Evolutionary conservation across 2,888 invertebrate species (phyloP).

Genomic region (Epistrophella euchroma): DNA sequence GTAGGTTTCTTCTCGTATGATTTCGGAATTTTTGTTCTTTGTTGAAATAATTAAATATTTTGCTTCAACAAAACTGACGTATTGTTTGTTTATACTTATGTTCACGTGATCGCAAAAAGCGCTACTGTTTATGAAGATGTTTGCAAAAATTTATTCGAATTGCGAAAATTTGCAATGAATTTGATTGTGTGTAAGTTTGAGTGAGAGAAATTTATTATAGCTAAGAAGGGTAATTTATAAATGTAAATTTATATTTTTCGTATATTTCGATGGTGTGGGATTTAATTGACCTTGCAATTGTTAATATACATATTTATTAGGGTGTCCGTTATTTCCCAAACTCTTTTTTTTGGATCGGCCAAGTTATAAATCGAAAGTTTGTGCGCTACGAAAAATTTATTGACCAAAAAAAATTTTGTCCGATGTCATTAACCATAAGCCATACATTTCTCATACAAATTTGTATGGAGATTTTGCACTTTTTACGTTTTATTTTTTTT

Average conservation of each 20-base stretch:
- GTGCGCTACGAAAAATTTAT: too few relatives aligned
- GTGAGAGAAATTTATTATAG: not conserved
- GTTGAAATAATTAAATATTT: slow-evolving; percentile 2
- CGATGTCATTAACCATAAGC: too few relatives aligned
- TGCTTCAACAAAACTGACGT: slow-evolving; percentile 21
- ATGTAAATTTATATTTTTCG: not conserved
- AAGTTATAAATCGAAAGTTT: too few relatives aligned
- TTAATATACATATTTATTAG: too few relatives aligned
- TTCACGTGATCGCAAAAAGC: not conserved
- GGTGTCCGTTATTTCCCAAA: too few relatives aligned
- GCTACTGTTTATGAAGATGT: slow-evolving; percentile 1
- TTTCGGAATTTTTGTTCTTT: not conserved
- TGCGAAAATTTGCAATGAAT: slow-evolving; percentile 31
- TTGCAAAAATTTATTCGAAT: slow-evolving; percentile 33
- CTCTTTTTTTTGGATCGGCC: too few relatives aligned
- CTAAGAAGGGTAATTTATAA: not conserved
- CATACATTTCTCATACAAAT: too few relatives aligned
- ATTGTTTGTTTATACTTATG: slow-evolving; percentile 24
- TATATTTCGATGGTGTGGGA: not conserved
- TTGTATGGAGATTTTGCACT: too few relatives aligned
- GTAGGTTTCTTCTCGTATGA: not conserved
- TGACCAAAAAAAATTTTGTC: too few relatives aligned
- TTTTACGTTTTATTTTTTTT: too few relatives aligned
- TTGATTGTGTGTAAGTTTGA: slow-evolving; percentile 31
- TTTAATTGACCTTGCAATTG: not conserved